Percentiles rank a stretch among this genome's conserved stretches.
Conservation (phyloP, 1,140 invertebrate species). For the Apocrypta bakeri region DNA sequence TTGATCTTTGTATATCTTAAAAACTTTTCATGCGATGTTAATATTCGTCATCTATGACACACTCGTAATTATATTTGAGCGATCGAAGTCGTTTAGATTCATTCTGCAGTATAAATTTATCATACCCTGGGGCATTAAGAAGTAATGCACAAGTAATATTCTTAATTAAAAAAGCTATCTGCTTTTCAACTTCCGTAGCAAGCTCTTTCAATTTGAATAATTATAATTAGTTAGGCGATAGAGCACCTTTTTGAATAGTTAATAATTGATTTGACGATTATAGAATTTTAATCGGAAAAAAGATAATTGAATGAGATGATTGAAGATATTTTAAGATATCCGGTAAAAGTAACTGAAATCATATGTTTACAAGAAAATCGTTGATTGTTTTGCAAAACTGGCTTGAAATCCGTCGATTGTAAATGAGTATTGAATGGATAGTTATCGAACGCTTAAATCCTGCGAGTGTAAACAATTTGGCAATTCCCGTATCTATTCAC, state of each 20-base stretch:
- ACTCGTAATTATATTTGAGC: not conserved
- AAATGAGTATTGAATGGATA: not conserved
- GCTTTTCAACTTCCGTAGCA: not conserved
- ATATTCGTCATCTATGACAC: too few species aligned
- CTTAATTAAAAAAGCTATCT: conserved; percentile 20
- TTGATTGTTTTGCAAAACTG: too few species aligned
- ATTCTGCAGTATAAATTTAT: not conserved
- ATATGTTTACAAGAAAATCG: too few species aligned
- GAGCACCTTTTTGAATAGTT: not conserved
- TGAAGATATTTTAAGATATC: too few species aligned
- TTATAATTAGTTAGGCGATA: conserved; percentile 11
- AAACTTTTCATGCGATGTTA: too few species aligned
- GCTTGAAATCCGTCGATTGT: not conserved
- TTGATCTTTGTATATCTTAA: too few species aligned
- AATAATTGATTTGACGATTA: not conserved
- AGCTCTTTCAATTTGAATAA: conserved; percentile 19
- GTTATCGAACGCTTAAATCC: too few species aligned
- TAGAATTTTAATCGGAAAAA: not conserved
- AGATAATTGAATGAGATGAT: too few species aligned
- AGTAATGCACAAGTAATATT: not conserved
- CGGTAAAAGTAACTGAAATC: too few species aligned
- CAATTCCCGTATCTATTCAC: not conserved
- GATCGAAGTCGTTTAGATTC: not conserved
- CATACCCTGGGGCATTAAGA: not conserved
- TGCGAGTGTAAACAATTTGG: not conserved